Conservation (phyloP, 1,140 invertebrate species). For the Yoshiicerus persimilis region DNA sequence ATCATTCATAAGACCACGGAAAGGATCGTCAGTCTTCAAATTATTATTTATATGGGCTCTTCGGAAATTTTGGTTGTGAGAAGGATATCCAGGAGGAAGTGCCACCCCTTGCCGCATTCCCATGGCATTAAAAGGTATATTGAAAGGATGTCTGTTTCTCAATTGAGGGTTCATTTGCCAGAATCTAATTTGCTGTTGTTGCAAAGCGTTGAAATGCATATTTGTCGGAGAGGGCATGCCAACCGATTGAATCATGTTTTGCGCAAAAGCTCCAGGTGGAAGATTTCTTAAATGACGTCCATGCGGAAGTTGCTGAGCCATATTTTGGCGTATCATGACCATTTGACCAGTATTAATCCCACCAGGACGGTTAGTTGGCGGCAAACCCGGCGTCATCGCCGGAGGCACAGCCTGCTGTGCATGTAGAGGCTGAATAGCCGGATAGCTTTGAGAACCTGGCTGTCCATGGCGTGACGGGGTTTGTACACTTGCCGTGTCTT, state of each 20-base stretch:
- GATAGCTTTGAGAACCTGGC: not conserved
- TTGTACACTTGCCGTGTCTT: not conserved
- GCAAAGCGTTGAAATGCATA: not conserved
- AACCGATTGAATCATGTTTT: not conserved
- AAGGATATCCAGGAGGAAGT: not conserved
- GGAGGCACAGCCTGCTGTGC: not conserved
- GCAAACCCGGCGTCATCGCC: not conserved
- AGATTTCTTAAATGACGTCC: not conserved
- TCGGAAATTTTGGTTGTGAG: not conserved
- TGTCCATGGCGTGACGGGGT: not conserved
- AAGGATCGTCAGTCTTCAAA: conserved; percentile 52
- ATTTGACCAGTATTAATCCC: conserved; percentile 2
- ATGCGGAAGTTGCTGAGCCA: not conserved
- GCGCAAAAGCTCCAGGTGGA: not conserved
- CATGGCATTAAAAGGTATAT: not conserved
- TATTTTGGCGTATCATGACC: not conserved
- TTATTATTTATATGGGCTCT: not conserved
- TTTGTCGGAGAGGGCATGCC: not conserved
- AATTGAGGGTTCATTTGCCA: conserved; percentile 32
- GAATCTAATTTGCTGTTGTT: conserved; percentile 36
- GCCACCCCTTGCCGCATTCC: not conserved
- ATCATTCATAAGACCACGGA: conserved; percentile 85
- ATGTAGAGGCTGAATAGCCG: not conserved
- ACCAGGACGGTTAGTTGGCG: not conserved
- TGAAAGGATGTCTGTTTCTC: not conserved